A percentile compares a stretch with the other conserved stretches of the same genome.
Evolutionary conservation across 2,888 invertebrate species (phyloP).

Genomic region (Thymelicus lineola): DNA sequence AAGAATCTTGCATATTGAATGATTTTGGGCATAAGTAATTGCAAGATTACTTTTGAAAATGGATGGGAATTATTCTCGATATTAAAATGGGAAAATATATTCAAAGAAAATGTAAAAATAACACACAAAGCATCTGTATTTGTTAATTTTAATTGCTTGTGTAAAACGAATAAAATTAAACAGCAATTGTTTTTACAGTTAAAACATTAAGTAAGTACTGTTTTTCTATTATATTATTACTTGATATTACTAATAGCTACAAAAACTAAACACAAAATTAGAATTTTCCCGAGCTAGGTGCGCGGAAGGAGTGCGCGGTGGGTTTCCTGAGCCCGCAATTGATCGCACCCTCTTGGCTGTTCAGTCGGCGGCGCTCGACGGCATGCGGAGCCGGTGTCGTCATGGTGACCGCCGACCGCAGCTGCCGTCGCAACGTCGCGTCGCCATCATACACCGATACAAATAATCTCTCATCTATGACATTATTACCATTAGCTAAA

Average conservation of each 20-base stretch:
- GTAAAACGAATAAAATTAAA: too few relatives aligned
- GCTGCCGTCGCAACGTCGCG: conserved; percentile 65
- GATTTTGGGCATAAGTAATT: too few relatives aligned
- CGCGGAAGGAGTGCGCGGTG: conserved; percentile 44
- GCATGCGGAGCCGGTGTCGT: conserved; percentile 66
- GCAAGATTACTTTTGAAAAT: too few relatives aligned
- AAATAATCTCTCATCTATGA: conserved; percentile 47
- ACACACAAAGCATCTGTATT: too few relatives aligned
- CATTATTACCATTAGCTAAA: conserved; percentile 13
- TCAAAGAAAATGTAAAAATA: too few relatives aligned
- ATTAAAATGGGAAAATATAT: too few relatives aligned
- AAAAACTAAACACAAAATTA: neutral
- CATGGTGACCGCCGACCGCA: conserved; percentile 76
- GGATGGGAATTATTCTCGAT: too few relatives aligned
- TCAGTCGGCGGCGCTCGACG: conserved; percentile 56
- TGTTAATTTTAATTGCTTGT: too few relatives aligned
- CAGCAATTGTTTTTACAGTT: too few relatives aligned
- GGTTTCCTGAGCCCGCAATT: conserved; percentile 70
- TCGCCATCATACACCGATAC: conserved; percentile 53
- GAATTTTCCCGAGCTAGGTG: conserved; percentile 33
- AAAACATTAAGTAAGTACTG: too few relatives aligned
- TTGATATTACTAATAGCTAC: neutral
- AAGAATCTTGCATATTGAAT: too few relatives aligned
- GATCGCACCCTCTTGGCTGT: conserved; percentile 63
- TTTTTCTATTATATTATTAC: too few relatives aligned